phyloP scores from a whole-genome alignment of 2,113 vertebrate species.

The Charina bottae region DNA sequence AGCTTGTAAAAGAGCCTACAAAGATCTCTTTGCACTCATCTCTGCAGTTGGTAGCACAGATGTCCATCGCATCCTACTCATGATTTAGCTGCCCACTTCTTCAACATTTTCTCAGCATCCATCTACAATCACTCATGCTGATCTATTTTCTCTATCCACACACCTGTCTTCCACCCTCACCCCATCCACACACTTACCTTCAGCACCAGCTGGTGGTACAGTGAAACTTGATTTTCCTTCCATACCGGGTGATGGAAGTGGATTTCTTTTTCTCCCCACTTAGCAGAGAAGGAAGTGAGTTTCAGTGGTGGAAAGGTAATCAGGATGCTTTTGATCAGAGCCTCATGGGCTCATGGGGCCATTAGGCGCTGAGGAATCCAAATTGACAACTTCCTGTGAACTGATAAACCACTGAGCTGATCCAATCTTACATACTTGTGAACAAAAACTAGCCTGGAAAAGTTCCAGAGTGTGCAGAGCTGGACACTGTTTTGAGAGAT shows the following conservation, averaged over 20 bases:
- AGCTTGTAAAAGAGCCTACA: neutral
- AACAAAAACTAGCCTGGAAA: neutral
- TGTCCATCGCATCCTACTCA: neutral
- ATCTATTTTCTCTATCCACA: neutral
- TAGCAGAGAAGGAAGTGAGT: neutral
- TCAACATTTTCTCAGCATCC: neutral
- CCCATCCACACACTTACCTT: neutral
- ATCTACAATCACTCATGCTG: neutral
- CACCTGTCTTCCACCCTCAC: neutral
- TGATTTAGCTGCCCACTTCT: neutral
- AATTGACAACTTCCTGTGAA: neutral
- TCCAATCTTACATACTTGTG: neutral
- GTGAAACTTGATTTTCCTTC: neutral
- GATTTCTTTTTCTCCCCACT: neutral
- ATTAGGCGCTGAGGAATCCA: neutral
- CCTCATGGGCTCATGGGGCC: neutral
- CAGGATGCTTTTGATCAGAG: neutral
- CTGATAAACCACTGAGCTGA: neutral
- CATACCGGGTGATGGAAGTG: rapidly evolving
- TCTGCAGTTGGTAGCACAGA: no score
- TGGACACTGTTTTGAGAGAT: neutral
- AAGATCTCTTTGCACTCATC: neutral
- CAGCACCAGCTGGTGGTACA: neutral
- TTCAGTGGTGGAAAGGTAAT: neutral
- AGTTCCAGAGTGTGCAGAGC: neutral